Evolutionary conservation across 2,797 vertebrate species (phyloP).

Genomic region (Typhlichthys subterraneus): DNA sequence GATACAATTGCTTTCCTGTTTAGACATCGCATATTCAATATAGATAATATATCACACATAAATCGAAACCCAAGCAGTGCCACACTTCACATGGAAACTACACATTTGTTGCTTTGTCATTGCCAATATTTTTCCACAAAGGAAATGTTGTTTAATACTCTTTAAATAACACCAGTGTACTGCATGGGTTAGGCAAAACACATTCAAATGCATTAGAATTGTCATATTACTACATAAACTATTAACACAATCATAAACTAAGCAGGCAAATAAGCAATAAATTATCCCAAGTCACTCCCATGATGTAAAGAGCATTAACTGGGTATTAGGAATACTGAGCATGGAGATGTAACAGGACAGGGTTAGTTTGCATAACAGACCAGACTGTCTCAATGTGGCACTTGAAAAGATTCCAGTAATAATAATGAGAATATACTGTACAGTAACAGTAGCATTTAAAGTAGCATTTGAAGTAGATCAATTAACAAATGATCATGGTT

Average conservation of each 20-base stretch:
- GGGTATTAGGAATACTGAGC: slow-evolving; percentile 62
- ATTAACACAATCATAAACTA: slow-evolving; percentile 51
- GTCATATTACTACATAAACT: slow-evolving; percentile 48
- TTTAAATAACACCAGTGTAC: slow-evolving; percentile 76
- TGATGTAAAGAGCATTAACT: slow-evolving; percentile 50
- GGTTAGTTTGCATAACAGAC: slow-evolving; percentile 35
- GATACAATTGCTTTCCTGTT: too few species aligned
- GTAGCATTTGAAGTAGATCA: too few species aligned
- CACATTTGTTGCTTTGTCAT: slow-evolving; percentile 40
- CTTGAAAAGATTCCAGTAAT: slow-evolving; percentile 32
- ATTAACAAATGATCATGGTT: slow-evolving; percentile 23
- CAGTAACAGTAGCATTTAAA: too few species aligned
- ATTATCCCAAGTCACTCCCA: slow-evolving; percentile 41
- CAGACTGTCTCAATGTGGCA: slow-evolving; percentile 47
- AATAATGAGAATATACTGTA: slow-evolving; percentile 24
- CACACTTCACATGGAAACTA: slow-evolving; percentile 48
- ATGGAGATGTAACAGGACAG: slow-evolving; percentile 30
- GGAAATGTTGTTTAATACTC: slow-evolving; percentile 59
- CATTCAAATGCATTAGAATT: slow-evolving; percentile 48
- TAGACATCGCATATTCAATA: slow-evolving; percentile 28
- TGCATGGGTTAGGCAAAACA: slow-evolving; percentile 79
- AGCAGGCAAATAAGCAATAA: slow-evolving; percentile 26
- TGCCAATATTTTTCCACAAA: slow-evolving; percentile 76
- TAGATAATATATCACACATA: slow-evolving; percentile 35
- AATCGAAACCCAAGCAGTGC: slow-evolving; percentile 82